These are phyloP conservation scores for Microcebus jonahi DNA, from an alignment of 2,113 vertebrate genomes.

Conservation along the genomic window DNA sequence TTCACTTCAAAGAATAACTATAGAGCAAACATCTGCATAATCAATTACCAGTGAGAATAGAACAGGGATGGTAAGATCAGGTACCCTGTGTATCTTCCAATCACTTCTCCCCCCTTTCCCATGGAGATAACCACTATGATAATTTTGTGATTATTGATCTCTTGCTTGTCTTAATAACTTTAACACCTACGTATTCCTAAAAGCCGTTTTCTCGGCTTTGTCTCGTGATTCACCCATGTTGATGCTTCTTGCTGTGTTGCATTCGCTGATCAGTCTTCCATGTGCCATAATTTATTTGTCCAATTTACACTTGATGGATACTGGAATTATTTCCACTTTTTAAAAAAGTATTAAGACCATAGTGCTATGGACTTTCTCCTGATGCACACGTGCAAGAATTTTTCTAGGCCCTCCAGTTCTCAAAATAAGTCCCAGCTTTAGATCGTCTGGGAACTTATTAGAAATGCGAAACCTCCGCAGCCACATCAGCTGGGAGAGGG, in stretches of 20 bases:
- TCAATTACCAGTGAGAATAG: neutral
- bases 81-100: neutral
- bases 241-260: neutral
- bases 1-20: slow-evolving; percentile 38
- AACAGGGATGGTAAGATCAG: neutral
- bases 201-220: neutral
- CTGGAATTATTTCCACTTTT: neutral
- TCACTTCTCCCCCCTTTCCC: neutral
- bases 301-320: neutral
- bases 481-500: neutral
- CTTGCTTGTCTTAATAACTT: slow-evolving; percentile 20
- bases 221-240: neutral
- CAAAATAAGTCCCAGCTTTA: neutral
- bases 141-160: neutral
- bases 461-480: neutral
- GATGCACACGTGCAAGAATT: neutral
- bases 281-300: neutral
- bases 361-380: neutral
- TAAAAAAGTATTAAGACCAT: neutral
- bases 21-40: neutral
- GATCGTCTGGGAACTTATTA: neutral
- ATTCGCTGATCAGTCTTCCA: neutral
- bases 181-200: neutral
- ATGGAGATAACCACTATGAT: neutral
- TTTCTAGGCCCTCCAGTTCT: neutral